A percentile compares a stretch with the other conserved stretches of the same genome.
Conservation (phyloP, 2,113 vertebrate species). For the Apteryx mantelli region DNA sequence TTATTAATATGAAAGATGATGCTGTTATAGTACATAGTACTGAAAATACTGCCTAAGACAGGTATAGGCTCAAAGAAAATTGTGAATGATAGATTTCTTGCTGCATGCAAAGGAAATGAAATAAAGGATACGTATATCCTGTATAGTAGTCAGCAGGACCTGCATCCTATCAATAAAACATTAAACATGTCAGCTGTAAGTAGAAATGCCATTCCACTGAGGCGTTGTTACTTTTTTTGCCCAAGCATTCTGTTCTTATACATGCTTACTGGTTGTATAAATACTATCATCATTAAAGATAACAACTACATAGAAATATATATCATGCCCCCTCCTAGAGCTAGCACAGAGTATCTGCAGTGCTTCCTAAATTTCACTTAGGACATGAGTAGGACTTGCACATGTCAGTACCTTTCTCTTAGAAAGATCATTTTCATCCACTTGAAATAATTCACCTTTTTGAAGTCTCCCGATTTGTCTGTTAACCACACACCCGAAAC, state of each 20-base stretch:
- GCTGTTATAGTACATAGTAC: not conserved
- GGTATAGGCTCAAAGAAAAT: not conserved
- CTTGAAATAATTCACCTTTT: not conserved
- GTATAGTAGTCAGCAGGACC: not conserved
- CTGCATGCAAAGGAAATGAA: slow-evolving; percentile 3
- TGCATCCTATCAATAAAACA: slow-evolving; percentile 30
- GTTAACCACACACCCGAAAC: not conserved
- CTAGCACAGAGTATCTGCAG: not conserved
- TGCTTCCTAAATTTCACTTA: not conserved
- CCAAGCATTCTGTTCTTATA: not conserved
- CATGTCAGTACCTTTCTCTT: not conserved
- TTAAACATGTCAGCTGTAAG: not conserved
- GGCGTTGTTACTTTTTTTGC: not conserved
- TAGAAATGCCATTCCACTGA: not conserved
- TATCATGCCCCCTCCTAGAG: not conserved
- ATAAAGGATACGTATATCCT: not conserved
- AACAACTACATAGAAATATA: not conserved
- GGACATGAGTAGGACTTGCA: not conserved
- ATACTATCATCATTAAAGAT: not conserved
- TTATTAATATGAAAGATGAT: not conserved
- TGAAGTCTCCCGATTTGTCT: not conserved
- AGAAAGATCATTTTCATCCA: not conserved
- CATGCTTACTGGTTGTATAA: not conserved
- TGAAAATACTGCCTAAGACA: not conserved
- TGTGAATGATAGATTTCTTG: not conserved